phyloP scores from a whole-genome alignment of 2,888 invertebrate genomes.

The Matsumyia berberina region DNA sequence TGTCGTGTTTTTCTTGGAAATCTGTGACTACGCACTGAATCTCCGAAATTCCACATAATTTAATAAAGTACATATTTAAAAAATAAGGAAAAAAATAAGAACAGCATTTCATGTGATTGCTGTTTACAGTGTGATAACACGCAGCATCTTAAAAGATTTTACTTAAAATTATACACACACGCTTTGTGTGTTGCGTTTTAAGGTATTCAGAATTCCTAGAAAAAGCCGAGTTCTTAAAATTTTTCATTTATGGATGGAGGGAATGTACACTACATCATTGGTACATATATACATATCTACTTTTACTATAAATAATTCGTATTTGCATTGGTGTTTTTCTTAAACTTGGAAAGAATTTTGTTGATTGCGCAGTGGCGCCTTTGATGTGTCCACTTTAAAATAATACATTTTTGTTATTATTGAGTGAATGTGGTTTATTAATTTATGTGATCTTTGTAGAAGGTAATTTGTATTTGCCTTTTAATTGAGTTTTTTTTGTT shows the following conservation, averaged over 20 bases:
- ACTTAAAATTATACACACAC: not conserved
- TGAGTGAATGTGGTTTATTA: not conserved
- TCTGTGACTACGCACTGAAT: too few species aligned
- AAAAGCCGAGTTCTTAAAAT: slow-evolving; percentile 36
- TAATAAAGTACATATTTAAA: too few species aligned
- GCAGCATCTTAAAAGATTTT: not conserved
- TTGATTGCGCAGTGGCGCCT: slow-evolving; percentile 15
- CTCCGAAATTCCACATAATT: too few species aligned
- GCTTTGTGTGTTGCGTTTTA: not conserved
- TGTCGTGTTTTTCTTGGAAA: too few species aligned
- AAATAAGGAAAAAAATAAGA: too few species aligned
- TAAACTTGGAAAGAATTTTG: not conserved
- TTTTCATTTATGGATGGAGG: slow-evolving; percentile 14
- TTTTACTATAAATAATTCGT: slow-evolving; percentile 18
- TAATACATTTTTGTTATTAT: not conserved
- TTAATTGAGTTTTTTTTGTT: not conserved
- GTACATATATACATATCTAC: not conserved
- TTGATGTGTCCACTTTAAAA: not conserved
- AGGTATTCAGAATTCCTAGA: slow-evolving; percentile 47
- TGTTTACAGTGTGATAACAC: not conserved
- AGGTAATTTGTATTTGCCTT: not conserved
- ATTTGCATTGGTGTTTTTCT: slow-evolving; percentile 15
- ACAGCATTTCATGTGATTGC: too few species aligned
- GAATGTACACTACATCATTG: slow-evolving; percentile 6
- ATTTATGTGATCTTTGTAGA: not conserved